Evolutionary conservation across 2,797 vertebrate species (phyloP).

Genomic region (Lepidocolaptes lacrymiger): DNA sequence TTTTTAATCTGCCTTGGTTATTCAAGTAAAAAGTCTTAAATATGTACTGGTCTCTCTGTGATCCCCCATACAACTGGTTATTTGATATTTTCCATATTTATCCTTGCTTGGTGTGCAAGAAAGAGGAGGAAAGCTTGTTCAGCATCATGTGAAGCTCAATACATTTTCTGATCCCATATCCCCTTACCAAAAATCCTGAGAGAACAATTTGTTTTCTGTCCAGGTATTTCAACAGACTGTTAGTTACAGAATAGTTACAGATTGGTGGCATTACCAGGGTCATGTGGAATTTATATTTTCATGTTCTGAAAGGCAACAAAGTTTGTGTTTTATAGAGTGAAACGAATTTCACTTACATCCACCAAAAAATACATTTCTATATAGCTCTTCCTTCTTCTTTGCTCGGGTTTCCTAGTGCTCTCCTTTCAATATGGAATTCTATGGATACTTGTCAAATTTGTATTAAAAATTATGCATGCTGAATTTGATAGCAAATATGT

Average conservation of each 20-base stretch:
- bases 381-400: neutral
- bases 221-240: neutral
- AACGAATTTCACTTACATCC: neutral
- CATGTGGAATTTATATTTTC: neutral
- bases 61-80: neutral
- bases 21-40: neutral
- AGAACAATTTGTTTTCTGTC: neutral
- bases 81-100: neutral
- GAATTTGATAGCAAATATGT: neutral
- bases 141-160: neutral
- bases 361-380: neutral
- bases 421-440: neutral
- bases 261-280: neutral
- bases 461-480: neutral
- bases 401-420: neutral
- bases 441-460: neutral
- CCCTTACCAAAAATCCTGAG: neutral
- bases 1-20: neutral
- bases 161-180: neutral
- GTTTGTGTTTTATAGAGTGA: neutral
- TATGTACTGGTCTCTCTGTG: neutral
- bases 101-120: neutral
- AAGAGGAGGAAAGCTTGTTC: neutral
- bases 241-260: neutral
- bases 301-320: neutral